A percentile compares a stretch with the other conserved stretches of the same genome.
These are phyloP conservation scores for Scytalopus superciliaris DNA, from an alignment of 2,113 vertebrate species.

Conservation along the genomic window DNA sequence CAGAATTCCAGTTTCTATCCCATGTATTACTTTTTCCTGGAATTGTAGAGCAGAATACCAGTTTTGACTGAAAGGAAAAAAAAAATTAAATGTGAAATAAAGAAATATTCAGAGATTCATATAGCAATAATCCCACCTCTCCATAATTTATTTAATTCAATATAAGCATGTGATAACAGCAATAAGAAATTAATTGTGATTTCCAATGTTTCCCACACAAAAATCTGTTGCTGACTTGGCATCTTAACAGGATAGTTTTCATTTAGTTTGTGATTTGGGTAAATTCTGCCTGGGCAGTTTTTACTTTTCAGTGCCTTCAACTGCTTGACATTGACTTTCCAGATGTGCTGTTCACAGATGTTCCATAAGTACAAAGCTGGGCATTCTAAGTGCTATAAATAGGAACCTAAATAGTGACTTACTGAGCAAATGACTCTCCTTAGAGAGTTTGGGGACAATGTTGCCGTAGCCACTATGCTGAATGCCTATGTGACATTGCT, in stretches of 20 bases:
- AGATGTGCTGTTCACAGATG: rapidly evolving
- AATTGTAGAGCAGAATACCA: background rate
- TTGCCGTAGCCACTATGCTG: rapidly evolving
- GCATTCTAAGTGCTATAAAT: background rate
- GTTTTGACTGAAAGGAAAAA: background rate
- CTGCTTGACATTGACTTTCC: background rate
- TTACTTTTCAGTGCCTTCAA: background rate
- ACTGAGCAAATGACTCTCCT: background rate
- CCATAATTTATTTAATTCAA: background rate
- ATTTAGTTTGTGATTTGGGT: background rate
- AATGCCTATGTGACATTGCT: background rate
- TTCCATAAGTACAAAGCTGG: background rate
- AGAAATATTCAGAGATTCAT: background rate
- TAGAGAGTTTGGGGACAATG: background rate
- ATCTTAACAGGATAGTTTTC: background rate
- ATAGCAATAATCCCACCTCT: background rate
- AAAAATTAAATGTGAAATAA: background rate
- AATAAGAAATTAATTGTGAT: background rate
- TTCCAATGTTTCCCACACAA: background rate
- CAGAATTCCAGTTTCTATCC: background rate
- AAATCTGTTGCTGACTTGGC: background rate
- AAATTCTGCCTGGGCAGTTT: background rate
- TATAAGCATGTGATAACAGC: background rate
- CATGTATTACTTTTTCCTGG: background rate
- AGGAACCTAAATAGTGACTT: background rate